phyloP scores from a whole-genome alignment of 2,797 vertebrate genomes.

The Pangasius krempfi region DNA sequence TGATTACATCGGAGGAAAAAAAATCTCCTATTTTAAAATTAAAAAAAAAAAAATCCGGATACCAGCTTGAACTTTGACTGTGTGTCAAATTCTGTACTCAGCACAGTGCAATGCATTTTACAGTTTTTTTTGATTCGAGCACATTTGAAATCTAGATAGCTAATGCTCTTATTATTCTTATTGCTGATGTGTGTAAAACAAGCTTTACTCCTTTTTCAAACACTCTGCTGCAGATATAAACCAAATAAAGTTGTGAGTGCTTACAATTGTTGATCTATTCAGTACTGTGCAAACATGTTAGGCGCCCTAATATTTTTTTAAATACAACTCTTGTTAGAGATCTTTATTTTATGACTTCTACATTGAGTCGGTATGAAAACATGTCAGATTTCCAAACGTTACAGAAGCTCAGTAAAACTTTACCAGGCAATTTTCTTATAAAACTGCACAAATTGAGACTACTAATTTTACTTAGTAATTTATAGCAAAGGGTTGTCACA shows the following conservation, averaged over 20 bases:
- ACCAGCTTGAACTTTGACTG: neutral
- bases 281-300: neutral
- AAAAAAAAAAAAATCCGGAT: neutral
- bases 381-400: neutral
- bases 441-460: neutral
- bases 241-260: neutral
- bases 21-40: neutral
- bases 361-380: neutral
- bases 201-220: neutral
- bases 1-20: neutral
- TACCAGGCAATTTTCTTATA: neutral
- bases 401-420: neutral
- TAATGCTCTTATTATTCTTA: neutral
- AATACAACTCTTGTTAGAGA: neutral
- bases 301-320: neutral
- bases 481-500: neutral
- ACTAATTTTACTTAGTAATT: neutral
- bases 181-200: neutral
- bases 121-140: neutral
- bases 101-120: neutral
- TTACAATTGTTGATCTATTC: neutral
- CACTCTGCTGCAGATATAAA: neutral
- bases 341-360: neutral
- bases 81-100: neutral
- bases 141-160: neutral